phyloP scores from a whole-genome alignment of 1,140 invertebrate species.

The Nomia melanderi region DNA sequence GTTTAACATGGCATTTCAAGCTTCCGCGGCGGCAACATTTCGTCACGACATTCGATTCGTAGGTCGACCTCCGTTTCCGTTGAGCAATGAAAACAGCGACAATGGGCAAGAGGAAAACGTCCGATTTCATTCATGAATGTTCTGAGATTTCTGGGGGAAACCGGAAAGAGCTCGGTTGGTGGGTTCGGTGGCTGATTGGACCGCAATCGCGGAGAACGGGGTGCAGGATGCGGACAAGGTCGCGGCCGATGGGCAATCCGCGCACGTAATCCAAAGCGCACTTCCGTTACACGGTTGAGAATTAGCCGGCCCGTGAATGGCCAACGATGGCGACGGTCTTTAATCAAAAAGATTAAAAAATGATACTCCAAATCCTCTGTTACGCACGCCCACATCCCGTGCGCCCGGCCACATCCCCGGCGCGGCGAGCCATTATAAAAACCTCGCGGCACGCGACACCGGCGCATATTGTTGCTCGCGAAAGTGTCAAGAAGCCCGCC shows the following conservation, averaged over 20 bases:
- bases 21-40: no score
- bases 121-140: no score
- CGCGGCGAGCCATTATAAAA: slow-evolving; percentile 65
- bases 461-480: slow-evolving; percentile 28
- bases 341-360: slow-evolving; percentile 52
- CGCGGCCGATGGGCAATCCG: neutral
- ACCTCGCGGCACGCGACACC: neutral
- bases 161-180: no score
- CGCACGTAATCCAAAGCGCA: slow-evolving; percentile 38
- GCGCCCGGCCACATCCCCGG: neutral
- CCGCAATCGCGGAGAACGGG: neutral
- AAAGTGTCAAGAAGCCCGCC: neutral
- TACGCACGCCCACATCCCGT: slow-evolving; percentile 73
- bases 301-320: slow-evolving; percentile 35
- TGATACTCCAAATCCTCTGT: slow-evolving; percentile 35
- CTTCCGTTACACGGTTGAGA: slow-evolving; percentile 56
- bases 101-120: no score
- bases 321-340: slow-evolving; percentile 30
- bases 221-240: slow-evolving; percentile 46
- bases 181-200: neutral
- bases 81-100: no score
- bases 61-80: no score
- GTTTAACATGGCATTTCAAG: no score
- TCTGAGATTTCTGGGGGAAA: no score
- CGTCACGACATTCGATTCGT: no score